A percentile compares a stretch with the other conserved stretches of the same genome.
These are phyloP conservation scores for Zenarchopterus dispar DNA, from an alignment of 2,797 vertebrate genomes.

Conservation along the genomic window DNA sequence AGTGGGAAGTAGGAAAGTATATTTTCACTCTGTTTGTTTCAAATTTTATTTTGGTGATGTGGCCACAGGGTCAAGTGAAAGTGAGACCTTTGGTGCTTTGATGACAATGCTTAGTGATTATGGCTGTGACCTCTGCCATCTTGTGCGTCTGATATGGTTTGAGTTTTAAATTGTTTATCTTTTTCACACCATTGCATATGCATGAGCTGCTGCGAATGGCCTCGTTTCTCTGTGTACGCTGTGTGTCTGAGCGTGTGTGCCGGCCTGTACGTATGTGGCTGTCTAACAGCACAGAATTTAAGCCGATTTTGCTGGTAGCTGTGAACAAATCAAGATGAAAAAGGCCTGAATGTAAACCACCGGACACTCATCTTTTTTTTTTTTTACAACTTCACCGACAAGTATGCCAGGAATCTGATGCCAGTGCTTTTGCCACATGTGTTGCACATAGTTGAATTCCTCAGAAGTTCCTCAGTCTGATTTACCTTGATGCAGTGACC, in stretches of 20 bases:
- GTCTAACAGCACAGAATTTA: conserved; percentile 38
- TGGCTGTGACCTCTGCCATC: conserved; percentile 55
- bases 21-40: conserved; percentile 11
- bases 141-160: conserved; percentile 48
- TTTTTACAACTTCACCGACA: conserved; percentile 23
- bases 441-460: conserved; percentile 36
- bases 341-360: conserved; percentile 71
- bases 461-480: conserved; percentile 15
- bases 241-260: conserved; percentile 26
- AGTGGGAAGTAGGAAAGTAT: conserved; percentile 24
- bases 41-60: conserved; percentile 11
- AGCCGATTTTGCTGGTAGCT: conserved; percentile 25
- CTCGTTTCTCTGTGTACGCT: conserved; percentile 23
- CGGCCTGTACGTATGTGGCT: conserved; percentile 30
- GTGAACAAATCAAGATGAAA: conserved; percentile 45
- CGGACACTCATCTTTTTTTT: conserved; percentile 8
- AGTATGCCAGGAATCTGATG: conserved; percentile 25
- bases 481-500: conserved; percentile 2
- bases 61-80: conserved; percentile 18
- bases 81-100: conserved; percentile 55
- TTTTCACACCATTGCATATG: conserved; percentile 37
- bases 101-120: conserved; percentile 47
- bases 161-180: conserved; percentile 16
- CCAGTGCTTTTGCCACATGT: conserved; percentile 2
- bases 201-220: conserved; percentile 26